These are phyloP conservation scores for Drosophila insularis DNA, from an alignment of 1,140 invertebrate species.

Conservation along the genomic window DNA sequence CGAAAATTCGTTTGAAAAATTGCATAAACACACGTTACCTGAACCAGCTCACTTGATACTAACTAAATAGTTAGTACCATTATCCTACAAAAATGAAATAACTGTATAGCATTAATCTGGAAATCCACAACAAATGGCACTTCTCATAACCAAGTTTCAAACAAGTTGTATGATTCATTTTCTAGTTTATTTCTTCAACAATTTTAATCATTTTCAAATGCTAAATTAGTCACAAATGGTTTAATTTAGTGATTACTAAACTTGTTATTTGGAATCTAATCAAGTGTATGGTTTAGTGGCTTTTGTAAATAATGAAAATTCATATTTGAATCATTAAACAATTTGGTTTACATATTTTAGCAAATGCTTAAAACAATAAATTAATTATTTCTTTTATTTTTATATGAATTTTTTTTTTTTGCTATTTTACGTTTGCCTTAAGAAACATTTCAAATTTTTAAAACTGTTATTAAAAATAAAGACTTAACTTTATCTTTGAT, in stretches of 20 bases:
- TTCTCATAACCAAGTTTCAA: not conserved
- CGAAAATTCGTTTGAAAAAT: conserved; percentile 1
- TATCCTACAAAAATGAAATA: not conserved
- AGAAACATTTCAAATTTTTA: too few relatives aligned
- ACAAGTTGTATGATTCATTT: not conserved
- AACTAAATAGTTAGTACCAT: not conserved
- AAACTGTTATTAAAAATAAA: too few relatives aligned
- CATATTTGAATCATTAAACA: too few relatives aligned
- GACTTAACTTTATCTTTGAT: too few relatives aligned
- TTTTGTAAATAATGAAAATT: too few relatives aligned
- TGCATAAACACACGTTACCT: not conserved
- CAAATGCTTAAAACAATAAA: too few relatives aligned
- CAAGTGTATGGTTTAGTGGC: too few relatives aligned
- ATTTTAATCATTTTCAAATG: not conserved
- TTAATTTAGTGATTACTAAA: not conserved
- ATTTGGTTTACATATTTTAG: too few relatives aligned
- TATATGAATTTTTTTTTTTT: not conserved
- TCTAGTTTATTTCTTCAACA: not conserved
- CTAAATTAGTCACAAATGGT: not conserved
- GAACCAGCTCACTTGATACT: not conserved
- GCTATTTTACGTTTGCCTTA: not conserved
- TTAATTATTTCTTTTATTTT: not conserved
- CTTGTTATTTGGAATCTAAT: too few relatives aligned
- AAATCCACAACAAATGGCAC: not conserved
- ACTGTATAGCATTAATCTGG: not conserved